Base-by-base conservation (phyloP, 2,888 invertebrate genomes). In the Nemoura dubitans region DNA sequence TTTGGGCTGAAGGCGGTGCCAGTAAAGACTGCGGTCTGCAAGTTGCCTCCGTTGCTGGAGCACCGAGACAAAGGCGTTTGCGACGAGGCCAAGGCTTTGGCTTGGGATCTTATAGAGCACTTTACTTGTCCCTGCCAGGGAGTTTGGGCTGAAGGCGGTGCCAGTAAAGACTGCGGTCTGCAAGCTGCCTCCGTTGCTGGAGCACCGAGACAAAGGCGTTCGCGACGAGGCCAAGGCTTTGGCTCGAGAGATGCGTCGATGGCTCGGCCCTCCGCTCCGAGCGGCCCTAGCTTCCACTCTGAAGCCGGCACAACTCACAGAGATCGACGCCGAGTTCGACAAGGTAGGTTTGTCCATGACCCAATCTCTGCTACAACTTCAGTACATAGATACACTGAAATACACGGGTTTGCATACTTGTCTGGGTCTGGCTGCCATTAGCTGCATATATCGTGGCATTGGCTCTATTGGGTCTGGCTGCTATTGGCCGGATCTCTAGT, bases 61-160 rank as follows among this genome's bases (percentile, higher is more conserved):
- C 98, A 99, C 90, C 93, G 98, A 89, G 99, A 99, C 91, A 98
- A 98, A 90, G 93, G 92, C 77, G 98, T 99, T 0, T 93, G 99
- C 87, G 98, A 98, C 90, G 98, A 98, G 92, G 96, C 97, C 89
- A 98, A 98, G 91, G 94, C 36, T 3, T 36, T 36, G 36, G 36
- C 36, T 36, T 36, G 36, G n/a, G n/a, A n/a, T n/a, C n/a, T n/a
- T n/a, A n/a, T n/a, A n/a, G n/a, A n/a, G n/a, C n/a, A n/a, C n/a
- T n/a, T n/a, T n/a, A n/a, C n/a, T n/a, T n/a, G n/a, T n/a, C 25
- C 10, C n/a, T 89, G 89, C 14, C 89, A 94, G 95, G 89, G 97
- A 97, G 91, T 99, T 98, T 92, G 99, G 99, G 0, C 95, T 96
- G 86, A 98, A 98, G 93, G 96, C 98, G 1, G 94, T 99, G 21